These are phyloP conservation scores for Montipora sp. DNA, from an alignment of 64 coral and sea anemone species.

Conservation along the genomic window DNA sequence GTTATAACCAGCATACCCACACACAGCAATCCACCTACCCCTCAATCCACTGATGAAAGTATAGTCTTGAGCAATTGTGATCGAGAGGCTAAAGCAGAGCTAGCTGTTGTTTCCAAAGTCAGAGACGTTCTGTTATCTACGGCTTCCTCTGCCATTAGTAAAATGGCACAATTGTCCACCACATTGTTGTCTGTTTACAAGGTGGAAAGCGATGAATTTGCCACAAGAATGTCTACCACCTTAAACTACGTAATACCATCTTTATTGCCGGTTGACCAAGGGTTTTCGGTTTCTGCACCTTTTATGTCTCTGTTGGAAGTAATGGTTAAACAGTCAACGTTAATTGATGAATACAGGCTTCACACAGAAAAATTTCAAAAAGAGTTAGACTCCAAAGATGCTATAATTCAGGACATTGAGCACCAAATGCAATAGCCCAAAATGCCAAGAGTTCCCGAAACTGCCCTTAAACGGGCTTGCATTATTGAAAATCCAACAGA, in stretches of 20 bases:
- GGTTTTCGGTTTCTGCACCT: conserved; percentile 16
- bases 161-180: conserved; percentile 10
- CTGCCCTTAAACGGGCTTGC: background rate
- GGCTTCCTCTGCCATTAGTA: conserved; percentile 14
- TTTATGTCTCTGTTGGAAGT: conserved; percentile 9
- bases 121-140: background rate
- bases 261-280: conserved; percentile 8
- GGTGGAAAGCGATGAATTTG: conserved; percentile 14
- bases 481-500: background rate
- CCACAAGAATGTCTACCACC: conserved; percentile 14
- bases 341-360: conserved; percentile 9
- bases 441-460: background rate
- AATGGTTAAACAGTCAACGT: conserved; percentile 14
- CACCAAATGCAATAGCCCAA: conserved; percentile 10
- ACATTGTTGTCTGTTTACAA: conserved; percentile 22
- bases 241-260: conserved; percentile 18
- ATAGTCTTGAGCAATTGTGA: conserved; percentile 8
- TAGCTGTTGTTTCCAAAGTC: too few species aligned
- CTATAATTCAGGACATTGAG: conserved; percentile 1
- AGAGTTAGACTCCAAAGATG: conserved; percentile 18
- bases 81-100: conserved; percentile 1
- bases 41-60: conserved; percentile 14
- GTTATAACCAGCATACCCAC: conserved; percentile 8
- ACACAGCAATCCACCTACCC: background rate
- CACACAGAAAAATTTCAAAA: background rate